Conservation (phyloP, 2,888 invertebrate species). For the Herminia tarsipennalis region DNA sequence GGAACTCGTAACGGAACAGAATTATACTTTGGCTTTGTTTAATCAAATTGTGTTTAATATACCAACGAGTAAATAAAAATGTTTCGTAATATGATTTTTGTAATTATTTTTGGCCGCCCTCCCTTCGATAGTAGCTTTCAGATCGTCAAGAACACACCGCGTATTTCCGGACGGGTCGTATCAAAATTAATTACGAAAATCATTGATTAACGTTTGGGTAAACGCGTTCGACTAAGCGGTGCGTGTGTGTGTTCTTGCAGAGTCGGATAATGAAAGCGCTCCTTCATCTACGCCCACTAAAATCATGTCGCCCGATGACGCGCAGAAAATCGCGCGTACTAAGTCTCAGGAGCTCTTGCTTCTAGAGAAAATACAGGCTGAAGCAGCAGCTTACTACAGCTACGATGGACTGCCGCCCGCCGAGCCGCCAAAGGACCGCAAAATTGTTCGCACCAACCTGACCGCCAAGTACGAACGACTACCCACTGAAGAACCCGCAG, state of each 20-base stretch:
- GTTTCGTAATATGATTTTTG: slow-evolving; percentile 85
- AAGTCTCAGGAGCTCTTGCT: slow-evolving; percentile 90
- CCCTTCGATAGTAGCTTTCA: slow-evolving; percentile 69
- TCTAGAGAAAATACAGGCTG: slow-evolving; percentile 89
- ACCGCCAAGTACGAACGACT: slow-evolving; percentile 75
- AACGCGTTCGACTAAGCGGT: slow-evolving; percentile 62
- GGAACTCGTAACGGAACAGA: slow-evolving; percentile 72
- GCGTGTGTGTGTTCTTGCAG: slow-evolving; percentile 89
- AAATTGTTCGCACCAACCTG: slow-evolving; percentile 61
- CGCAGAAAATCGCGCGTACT: slow-evolving; percentile 64
- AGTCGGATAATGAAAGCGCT: slow-evolving; percentile 91
- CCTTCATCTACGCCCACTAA: slow-evolving; percentile 87
- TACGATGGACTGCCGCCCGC: slow-evolving; percentile 77
- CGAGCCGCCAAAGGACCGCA: slow-evolving; percentile 54
- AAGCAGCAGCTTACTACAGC: slow-evolving; percentile 90
- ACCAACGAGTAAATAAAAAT: slow-evolving; percentile 84
- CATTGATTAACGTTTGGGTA: slow-evolving; percentile 51
- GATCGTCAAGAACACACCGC: slow-evolving; percentile 77
- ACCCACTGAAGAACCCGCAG: slow-evolving; percentile 82
- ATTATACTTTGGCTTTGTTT: slow-evolving; percentile 80
- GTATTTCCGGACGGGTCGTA: slow-evolving; percentile 65
- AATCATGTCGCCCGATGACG: slow-evolving; percentile 66
- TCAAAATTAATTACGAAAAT: slow-evolving; percentile 85
- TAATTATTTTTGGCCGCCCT: slow-evolving; percentile 83
- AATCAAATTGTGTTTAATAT: slow-evolving; percentile 83